A percentile compares a stretch with the other conserved stretches of the same genome.
These are phyloP conservation scores for Psephotus haematonotus DNA, from an alignment of 2,113 vertebrate genomes.

Conservation along the genomic window DNA sequence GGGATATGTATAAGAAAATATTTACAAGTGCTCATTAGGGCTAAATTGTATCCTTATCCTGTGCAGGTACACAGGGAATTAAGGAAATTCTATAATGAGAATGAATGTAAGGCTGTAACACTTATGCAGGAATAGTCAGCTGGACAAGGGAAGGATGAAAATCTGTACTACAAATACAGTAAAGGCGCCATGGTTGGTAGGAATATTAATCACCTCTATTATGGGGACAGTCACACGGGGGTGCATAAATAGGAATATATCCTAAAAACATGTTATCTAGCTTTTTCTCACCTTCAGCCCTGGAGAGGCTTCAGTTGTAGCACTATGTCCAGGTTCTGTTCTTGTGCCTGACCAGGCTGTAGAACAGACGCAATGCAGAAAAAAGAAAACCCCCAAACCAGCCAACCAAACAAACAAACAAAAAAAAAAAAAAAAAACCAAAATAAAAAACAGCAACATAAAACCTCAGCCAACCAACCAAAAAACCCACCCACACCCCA, in stretches of 20 bases:
- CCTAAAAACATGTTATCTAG: not conserved
- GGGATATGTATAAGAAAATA: constrained; percentile 46
- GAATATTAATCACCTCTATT: not conserved
- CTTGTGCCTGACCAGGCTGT: not conserved
- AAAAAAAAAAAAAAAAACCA: not conserved
- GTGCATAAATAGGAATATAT: not conserved
- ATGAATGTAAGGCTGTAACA: not conserved
- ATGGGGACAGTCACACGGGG: not conserved
- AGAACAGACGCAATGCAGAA: not conserved
- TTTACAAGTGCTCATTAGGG: constrained; percentile 39
- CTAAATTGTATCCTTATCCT: constrained; percentile 40
- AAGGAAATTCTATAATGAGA: constrained; percentile 19
- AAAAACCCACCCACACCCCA: not conserved
- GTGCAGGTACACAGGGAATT: not conserved
- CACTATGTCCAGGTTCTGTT: not conserved
- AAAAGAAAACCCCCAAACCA: not conserved
- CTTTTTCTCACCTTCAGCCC: not conserved
- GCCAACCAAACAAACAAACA: not conserved
- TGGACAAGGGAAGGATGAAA: not conserved
- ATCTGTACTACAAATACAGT: not conserved
- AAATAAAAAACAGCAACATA: not conserved
- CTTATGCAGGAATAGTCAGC: not conserved
- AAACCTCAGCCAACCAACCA: not conserved
- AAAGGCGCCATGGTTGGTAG: not conserved
- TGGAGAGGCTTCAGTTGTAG: not conserved